Percentiles rank a stretch among this genome's conserved stretches.
Conservation (phyloP, 1,140 invertebrate species). For the Harlomillsia oculata region DNA sequence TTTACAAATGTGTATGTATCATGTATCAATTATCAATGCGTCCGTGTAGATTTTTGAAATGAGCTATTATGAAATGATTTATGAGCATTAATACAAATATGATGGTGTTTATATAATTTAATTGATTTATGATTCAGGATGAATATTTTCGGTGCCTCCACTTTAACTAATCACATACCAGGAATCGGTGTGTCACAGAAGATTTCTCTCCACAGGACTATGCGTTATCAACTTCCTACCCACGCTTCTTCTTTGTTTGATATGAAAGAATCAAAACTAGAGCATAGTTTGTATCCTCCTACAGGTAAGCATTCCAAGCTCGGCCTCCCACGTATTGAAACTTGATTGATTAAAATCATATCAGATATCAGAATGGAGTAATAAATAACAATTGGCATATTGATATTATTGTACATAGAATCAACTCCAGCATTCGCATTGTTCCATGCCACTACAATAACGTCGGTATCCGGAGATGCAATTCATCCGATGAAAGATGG, state of each 20-base stretch:
- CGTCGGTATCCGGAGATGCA: slow-evolving; percentile 13
- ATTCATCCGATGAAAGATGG: slow-evolving; percentile 4
- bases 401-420: slow-evolving; percentile 10
- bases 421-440: slow-evolving; percentile 5
- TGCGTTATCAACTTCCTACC: slow-evolving; percentile 1
- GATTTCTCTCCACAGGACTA: slow-evolving; percentile 3
- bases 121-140: no score
- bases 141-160: slow-evolving; percentile 20
- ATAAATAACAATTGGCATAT: background rate
- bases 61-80: no score
- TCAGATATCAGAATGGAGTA: background rate
- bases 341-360: background rate
- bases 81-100: no score
- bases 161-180: slow-evolving; percentile 24
- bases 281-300: background rate
- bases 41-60: no score
- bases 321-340: background rate
- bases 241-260: slow-evolving; percentile 8
- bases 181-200: slow-evolving; percentile 13
- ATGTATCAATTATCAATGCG: no score
- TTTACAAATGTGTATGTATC: no score
- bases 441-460: slow-evolving; percentile 22
- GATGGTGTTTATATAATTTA: no score
- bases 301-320: background rate
- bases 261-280: slow-evolving; percentile 3